Conservation (phyloP, 1,140 invertebrate genomes). For the Papilio xuthus region DNA sequence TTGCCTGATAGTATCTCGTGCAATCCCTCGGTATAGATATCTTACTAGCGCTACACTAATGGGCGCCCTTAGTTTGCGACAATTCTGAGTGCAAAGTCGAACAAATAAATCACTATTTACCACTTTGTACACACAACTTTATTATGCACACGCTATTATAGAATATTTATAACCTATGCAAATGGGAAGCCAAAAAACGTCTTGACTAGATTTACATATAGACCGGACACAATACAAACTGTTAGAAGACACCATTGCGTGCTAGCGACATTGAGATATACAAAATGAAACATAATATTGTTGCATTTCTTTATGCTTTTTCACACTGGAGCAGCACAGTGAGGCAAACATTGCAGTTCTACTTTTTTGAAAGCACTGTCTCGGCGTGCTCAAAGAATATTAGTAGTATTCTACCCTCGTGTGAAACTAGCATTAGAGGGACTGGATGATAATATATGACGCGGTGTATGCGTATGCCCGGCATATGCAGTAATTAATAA, state of each 20-base stretch:
- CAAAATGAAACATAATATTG: constrained; percentile 8
- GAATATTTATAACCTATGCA: constrained; percentile 14
- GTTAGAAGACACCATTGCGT: not conserved
- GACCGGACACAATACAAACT: constrained; percentile 21
- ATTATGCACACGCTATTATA: not conserved
- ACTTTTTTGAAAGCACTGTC: not conserved
- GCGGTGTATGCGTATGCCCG: not conserved
- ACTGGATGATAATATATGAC: not conserved
- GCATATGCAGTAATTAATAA: not conserved
- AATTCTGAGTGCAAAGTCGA: no score
- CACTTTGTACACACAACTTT: constrained; percentile 3
- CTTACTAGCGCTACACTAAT: no score
- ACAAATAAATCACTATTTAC: not conserved
- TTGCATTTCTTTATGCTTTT: not conserved
- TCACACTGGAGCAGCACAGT: not conserved
- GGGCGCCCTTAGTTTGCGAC: no score
- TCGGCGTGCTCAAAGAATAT: not conserved
- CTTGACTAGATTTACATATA: constrained; percentile 1
- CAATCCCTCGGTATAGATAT: no score
- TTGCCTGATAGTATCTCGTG: no score
- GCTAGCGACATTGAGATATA: not conserved
- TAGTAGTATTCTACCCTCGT: not conserved
- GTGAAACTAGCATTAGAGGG: not conserved
- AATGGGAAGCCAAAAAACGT: constrained; percentile 6
- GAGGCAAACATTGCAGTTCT: not conserved